Base-by-base conservation (phyloP, 2,797 vertebrate species). In the Ataeniobius toweri region DNA sequence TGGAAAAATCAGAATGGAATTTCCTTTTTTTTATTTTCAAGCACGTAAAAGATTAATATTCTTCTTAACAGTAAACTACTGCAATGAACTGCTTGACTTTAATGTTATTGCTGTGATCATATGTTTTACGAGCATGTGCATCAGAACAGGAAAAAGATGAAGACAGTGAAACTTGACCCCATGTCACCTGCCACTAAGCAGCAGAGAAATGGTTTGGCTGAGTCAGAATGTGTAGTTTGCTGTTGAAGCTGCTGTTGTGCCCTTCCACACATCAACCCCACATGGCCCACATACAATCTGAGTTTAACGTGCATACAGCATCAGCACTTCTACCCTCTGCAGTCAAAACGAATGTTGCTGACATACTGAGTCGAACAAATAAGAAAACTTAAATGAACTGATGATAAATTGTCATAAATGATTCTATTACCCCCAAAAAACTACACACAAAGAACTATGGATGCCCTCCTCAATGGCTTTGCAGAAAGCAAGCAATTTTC, bases 401-500 rank as follows among this genome's bases (percentile, higher is more conserved):
- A 12, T 46, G 82, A 73, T 61, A 71, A 48, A 76, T 44, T 77
- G 71, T 68, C 71, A 70, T 24, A 75, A 28, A 75, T 69, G 48
- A 74, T 82, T 73, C 79, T 69, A 50, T 20, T 9, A 12, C 56
- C 3, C 24, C 56, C n/a, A 50, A 72, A 39, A 6, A 71, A 14
- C 4, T 24, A 41, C 6, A 39, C 36, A 41, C 12, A 14, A 56
- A 24, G 78, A 58, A 44, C 73, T 78, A 71, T 73, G 53, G 48
- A 85, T 75, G 82, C 68, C 61, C 79, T 74, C 78, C 75, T 79
- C 73, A 55, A 80, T 75, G 75, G 81, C 81, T 92, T 92, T 92
- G 88, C 90, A 85, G 85, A 86, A 89, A 92, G 88, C 87, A 86
- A 85, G 87, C 92, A 89, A 80, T 90, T 93, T 86, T 88, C 87